A percentile compares a stretch with the other conserved stretches of the same genome.
Conservation (phyloP, 2,113 vertebrate species). For the Semnopithecus entellus region DNA sequence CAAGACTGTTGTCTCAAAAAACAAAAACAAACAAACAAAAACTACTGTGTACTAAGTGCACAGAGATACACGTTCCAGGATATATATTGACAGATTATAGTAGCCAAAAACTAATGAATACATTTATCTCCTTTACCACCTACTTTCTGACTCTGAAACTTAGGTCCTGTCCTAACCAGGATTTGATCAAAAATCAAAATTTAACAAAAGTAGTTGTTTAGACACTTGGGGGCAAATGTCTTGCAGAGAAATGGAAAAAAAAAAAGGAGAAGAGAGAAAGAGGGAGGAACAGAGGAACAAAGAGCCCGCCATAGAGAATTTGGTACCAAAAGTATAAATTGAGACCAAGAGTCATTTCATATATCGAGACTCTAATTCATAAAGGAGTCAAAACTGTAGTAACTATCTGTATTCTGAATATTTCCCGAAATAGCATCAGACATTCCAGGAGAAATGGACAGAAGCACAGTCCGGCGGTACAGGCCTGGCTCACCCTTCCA, state of each 20-base stretch:
- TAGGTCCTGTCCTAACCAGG: not conserved
- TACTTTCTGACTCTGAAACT: not conserved
- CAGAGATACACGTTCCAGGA: not conserved
- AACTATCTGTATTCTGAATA: not conserved
- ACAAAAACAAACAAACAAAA: no score
- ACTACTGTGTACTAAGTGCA: not conserved
- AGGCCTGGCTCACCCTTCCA: not conserved
- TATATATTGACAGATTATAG: not conserved
- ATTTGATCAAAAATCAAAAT: slow-evolving; percentile 7
- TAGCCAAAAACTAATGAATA: not conserved
- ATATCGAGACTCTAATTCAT: not conserved
- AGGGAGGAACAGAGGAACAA: no score
- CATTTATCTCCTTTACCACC: not conserved
- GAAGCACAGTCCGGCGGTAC: not conserved
- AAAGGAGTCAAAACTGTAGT: not conserved
- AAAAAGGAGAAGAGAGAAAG: not conserved
- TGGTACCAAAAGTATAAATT: not conserved
- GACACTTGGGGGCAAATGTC: not conserved
- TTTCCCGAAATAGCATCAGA: not conserved
- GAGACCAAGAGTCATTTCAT: not conserved
- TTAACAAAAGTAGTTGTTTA: not conserved
- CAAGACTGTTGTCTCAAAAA: no score
- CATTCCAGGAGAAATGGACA: not conserved
- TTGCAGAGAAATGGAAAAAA: not conserved
- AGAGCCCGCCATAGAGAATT: not conserved